Evolutionary conservation across 2,888 invertebrate species (phyloP).

Genomic region (Odontocolon sp.): DNA sequence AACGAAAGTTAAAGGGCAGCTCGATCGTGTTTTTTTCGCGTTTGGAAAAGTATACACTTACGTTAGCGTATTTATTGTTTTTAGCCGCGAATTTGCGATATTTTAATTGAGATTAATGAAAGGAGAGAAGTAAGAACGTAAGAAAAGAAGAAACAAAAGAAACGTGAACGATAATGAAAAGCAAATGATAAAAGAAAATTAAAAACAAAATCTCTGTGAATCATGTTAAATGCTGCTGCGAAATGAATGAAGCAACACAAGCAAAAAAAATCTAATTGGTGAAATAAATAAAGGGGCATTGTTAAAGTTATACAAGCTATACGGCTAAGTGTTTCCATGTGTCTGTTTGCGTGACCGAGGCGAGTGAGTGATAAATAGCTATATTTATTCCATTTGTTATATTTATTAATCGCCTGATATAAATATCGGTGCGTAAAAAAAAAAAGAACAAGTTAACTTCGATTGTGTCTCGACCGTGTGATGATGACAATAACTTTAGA

Average conservation of each 20-base stretch:
- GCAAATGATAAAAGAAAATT: constrained; percentile 51
- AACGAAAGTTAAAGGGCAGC: too few species aligned
- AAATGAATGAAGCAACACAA: constrained; percentile 42
- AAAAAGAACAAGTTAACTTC: constrained; percentile 47
- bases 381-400: constrained; percentile 66
- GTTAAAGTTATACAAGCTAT: constrained; percentile 76
- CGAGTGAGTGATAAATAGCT: constrained; percentile 66
- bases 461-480: constrained; percentile 66
- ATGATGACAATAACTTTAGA: constrained; percentile 75
- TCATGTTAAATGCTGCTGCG: constrained; percentile 62
- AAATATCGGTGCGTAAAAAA: constrained; percentile 27
- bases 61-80: constrained; percentile 35
- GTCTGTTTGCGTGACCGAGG: constrained; percentile 65
- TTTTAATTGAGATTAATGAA: constrained; percentile 43
- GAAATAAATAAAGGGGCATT: constrained; percentile 77
- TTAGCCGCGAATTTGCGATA: constrained; percentile 38
- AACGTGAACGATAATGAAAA: constrained; percentile 2
- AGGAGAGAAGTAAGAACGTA: neutral
- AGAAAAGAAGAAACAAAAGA: constrained; percentile 23
- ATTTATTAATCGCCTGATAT: constrained; percentile 64
- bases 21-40: constrained; percentile 12
- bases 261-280: constrained; percentile 64
- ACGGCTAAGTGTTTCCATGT: constrained; percentile 70
- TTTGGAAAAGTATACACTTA: constrained; percentile 21
- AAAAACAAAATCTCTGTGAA: constrained; percentile 63